Base-by-base conservation (phyloP, 2,888 invertebrate species). In the Cosmopolites sordidus region DNA sequence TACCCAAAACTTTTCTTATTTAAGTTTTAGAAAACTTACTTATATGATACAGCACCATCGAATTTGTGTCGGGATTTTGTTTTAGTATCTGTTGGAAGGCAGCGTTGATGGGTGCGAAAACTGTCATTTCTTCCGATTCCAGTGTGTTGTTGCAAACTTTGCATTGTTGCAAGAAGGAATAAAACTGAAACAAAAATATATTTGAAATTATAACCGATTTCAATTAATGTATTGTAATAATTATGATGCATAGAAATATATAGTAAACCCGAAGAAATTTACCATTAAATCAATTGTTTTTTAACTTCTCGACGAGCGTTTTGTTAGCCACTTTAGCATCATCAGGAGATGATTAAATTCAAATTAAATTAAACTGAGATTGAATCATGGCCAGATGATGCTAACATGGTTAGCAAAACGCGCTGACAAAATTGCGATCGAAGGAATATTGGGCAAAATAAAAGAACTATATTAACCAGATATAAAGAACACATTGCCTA, bases 81-180 rank as follows among this genome's bases (percentile, higher is more conserved):
- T 43, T 48, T 57, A 77, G 79, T 73, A 83, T 83, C 57, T 82
- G 80, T 75, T 89, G 87, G 76, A 92, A 91, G 53, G 92, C 92
- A 61, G 83, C 81, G 75, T 93, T 92, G 59, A 88, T 90, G 8
- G 92, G 92, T 48, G 91, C 92, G 68, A 93, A 93, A 54, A 93
- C 77, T n/a, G 92, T 92, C 69, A 88, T 83, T 68, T 86, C 83
- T 59, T 89, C 82, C 69, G 82, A 81, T 65, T 83, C 78, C 42
- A 92, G 75, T 14, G 86, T 85, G 41, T 81, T 79, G 68, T 87
- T 89, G 37, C 89, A 89, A 44, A 87, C 77, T 49, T 79, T 78
- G 72, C 86, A 87, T 58, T 83, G 79, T 66, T 87, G 86, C 71
- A 92, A 70, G 58, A 89, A 75, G 45, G 84, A 79, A 67, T 86